Evolutionary conservation across 2,113 vertebrate species (phyloP).

Genomic region (Forbesichthys agassizii): DNA sequence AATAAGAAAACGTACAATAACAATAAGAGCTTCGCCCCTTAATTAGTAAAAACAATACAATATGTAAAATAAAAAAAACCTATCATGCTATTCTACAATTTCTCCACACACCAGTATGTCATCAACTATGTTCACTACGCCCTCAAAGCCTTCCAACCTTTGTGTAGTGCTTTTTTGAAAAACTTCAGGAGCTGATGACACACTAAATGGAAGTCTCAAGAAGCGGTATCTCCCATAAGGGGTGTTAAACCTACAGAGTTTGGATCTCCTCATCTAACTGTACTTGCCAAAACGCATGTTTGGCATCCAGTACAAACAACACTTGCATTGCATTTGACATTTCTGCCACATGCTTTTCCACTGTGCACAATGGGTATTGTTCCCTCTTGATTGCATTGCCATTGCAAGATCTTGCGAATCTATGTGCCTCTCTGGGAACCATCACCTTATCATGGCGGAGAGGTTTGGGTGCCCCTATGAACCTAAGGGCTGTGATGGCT

Average conservation of each 20-base stretch:
- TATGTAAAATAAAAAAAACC: too few relatives aligned
- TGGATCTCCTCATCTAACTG: too few relatives aligned
- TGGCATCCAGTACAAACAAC: too few relatives aligned
- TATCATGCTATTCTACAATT: constrained; percentile 10
- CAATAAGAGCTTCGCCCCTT: too few relatives aligned
- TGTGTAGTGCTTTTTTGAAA: constrained; percentile 2
- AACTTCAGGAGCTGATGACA: constrained; percentile 6
- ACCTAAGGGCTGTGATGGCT: too few relatives aligned
- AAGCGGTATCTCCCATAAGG: constrained; percentile 1
- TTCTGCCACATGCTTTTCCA: neutral
- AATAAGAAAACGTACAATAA: too few relatives aligned
- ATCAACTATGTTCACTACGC: neutral
- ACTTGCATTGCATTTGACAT: constrained; percentile 21
- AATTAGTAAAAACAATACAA: too few relatives aligned
- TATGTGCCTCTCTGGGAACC: neutral
- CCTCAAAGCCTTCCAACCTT: neutral
- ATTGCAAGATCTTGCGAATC: constrained; percentile 16
- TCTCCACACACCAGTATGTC: constrained; percentile 6
- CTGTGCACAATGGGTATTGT: constrained; percentile 4
- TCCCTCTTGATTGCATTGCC: constrained; percentile 6
- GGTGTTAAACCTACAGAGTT: constrained; percentile 18
- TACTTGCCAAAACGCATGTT: too few relatives aligned
- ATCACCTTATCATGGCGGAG: too few relatives aligned
- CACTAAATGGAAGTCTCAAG: constrained; percentile 1
- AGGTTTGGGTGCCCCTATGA: too few relatives aligned